Evolutionary conservation across 2,797 vertebrate species (phyloP), one percentile per base, ranked within the genome.

Genomic region (Lophius americanus): DNA sequence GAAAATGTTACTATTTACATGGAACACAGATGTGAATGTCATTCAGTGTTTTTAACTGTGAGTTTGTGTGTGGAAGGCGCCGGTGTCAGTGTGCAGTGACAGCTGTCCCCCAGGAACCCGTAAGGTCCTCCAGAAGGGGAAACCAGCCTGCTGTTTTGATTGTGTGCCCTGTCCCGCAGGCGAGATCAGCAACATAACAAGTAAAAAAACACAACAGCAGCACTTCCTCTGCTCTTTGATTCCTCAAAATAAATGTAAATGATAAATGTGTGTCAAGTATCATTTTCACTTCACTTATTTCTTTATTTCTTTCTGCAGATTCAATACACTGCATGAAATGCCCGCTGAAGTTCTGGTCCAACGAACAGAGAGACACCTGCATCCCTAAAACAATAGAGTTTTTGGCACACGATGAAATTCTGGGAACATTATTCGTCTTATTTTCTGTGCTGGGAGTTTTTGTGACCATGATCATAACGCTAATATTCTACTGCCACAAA

Each of bases 111-210:
- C 85, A 49, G 93, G 93, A 68, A 92, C 88, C 23, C 87, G 42
- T 33, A 92, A 90, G 55, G 89, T 92, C 7, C 84, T 90, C 5
- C 88, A 89, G 76, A 92, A 91, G 86, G 88, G 89, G 67, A 89
- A 64, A 38, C 92, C 93, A 6, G 54, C 82, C 46, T 93, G 93
- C 75, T 94, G 93, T 55, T 90, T 85, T 70, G 85, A 93, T 36
- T 94, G 93, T 46, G 47, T 93, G 35, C 79, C 55, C 0, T 94
- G 93, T 81, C 72, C 92, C 60, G 80, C 76, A 58, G 93, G 93
- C 42, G 80, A 91, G 62, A 92, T 93, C 38, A 93, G 89, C 73
- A 93, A 94, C 49, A 8, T 50, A 36, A 92, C 92, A 81, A 89
- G 93, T 94, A 78, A 59, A 49, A 9, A 63, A 47, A 58, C 32